A percentile compares a stretch with the other conserved stretches of the same genome.
Evolutionary conservation across 2,113 vertebrate species (phyloP).

Genomic region (Oriolus oriolus): DNA sequence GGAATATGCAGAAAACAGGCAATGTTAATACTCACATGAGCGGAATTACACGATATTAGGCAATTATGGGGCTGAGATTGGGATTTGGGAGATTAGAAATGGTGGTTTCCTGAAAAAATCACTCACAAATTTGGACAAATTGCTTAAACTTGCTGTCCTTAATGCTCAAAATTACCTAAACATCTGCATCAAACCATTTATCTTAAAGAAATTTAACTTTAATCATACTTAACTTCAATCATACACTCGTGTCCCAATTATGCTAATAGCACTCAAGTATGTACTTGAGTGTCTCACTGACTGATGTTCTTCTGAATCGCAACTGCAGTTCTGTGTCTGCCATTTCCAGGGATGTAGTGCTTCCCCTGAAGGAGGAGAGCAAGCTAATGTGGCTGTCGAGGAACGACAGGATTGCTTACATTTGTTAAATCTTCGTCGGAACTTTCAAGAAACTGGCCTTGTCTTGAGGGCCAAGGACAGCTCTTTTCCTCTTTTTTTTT

Average conservation of each 20-base stretch:
- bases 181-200: not conserved
- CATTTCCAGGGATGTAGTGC: not conserved
- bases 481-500: not conserved
- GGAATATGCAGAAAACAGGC: not conserved
- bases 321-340: not conserved
- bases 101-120: not conserved
- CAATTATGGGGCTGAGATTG: not conserved
- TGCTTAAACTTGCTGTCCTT: not conserved
- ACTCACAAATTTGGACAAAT: not conserved
- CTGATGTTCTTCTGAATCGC: not conserved
- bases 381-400: not conserved
- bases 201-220: slow-evolving; percentile 4
- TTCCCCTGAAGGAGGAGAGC: not conserved
- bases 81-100: not conserved
- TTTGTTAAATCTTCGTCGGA: not conserved
- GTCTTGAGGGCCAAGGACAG: not conserved
- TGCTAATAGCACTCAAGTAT: slow-evolving; percentile 2
- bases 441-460: not conserved
- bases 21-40: not conserved
- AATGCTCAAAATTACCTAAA: not conserved
- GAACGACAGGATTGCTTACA: not conserved
- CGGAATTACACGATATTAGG: not conserved
- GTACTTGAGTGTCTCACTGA: not conserved
- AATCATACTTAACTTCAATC: not conserved
- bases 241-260: not conserved